Percentiles rank a stretch among this genome's conserved stretches.
Conservation (phyloP, 2,113 vertebrate genomes). For the Poeciliopsis occidentalis region DNA sequence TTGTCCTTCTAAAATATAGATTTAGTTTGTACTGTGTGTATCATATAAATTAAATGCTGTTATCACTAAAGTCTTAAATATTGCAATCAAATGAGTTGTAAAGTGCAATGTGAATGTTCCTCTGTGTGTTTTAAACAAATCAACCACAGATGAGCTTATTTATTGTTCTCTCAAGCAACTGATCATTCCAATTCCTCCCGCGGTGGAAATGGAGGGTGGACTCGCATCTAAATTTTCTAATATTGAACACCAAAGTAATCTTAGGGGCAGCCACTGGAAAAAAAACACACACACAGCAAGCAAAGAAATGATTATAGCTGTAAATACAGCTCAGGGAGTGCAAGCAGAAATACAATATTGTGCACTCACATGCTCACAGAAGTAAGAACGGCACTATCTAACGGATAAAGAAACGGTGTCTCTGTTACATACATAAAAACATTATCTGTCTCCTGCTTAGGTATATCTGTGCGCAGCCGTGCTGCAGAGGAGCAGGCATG, state of each 20-base stretch:
- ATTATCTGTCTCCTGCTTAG: constrained; percentile 43
- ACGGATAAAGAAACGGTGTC: constrained; percentile 12
- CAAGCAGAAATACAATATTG: not conserved
- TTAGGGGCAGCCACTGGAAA: constrained; percentile 36
- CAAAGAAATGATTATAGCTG: constrained; percentile 34
- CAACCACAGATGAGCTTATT: constrained; percentile 41
- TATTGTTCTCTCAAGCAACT: constrained; percentile 50
- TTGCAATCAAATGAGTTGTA: constrained; percentile 14
- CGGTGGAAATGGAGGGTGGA: constrained; percentile 33
- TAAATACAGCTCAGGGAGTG: constrained; percentile 24
- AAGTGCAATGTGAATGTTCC: constrained; percentile 30
- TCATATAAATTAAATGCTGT: not conserved
- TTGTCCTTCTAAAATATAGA: not conserved
- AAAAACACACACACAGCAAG: constrained; percentile 37
- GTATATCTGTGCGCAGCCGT: constrained; percentile 10
- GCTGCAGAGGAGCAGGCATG: constrained; percentile 30
- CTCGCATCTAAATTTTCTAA: constrained; percentile 51
- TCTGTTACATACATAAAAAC: constrained; percentile 25
- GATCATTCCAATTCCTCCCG: constrained; percentile 41
- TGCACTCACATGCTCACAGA: not conserved
- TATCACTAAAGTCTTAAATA: constrained; percentile 20
- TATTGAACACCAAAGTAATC: constrained; percentile 51
- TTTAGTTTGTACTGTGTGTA: not conserved
- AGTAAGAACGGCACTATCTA: not conserved
- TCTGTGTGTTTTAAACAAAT: constrained; percentile 41